Base-by-base conservation (phyloP, 2,797 vertebrate species). In the Oreonectes daqikongensis region DNA sequence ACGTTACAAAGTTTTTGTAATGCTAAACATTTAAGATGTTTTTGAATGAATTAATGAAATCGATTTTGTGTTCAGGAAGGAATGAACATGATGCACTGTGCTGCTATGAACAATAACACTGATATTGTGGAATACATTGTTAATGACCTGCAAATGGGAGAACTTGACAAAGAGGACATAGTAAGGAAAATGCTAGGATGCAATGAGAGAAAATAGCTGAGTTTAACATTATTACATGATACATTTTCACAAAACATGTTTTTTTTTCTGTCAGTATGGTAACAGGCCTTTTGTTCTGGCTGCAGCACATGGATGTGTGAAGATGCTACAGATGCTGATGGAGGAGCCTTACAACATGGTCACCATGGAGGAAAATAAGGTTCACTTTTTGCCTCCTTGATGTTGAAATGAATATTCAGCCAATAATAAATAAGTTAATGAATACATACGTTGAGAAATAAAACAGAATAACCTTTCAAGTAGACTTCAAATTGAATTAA, bases 41-140 rank as follows among this genome's bases (percentile, higher is more conserved):
- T 44, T 12, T 11, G 38, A 40, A 40, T 5, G 15, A 15, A 17
- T 30, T 38, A 26, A 57, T 24, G 5, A 7, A 28, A 73, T 12
- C 57, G 1, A 63, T 76, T 83, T 35, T 87, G 18, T 70, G 63
- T 80, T 81, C 83, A 98, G 96, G 93, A 96, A 57, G 93, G 95
- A 84, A 90, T 92, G 90, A 97, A 95, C 15, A 94, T 93, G 50
- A 82, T 98, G 77, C 95, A 98, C 83, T 97, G 96, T 9, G 95
- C 95, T 70, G 94, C 95, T 61, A 90, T 95, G 86, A 96, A 94
- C 86, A 94, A 96, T 89, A 94, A 91, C 32, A 87, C 92, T 46
- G 89, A 85, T 32, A 92, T 98, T 14, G 22, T 94, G n/a, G 89
- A 94, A 60, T 96, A 96, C 89, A 93, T 99, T 44, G 79, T 97